phyloP scores from a whole-genome alignment of 2,113 vertebrate species.

The Capra hircus region DNA sequence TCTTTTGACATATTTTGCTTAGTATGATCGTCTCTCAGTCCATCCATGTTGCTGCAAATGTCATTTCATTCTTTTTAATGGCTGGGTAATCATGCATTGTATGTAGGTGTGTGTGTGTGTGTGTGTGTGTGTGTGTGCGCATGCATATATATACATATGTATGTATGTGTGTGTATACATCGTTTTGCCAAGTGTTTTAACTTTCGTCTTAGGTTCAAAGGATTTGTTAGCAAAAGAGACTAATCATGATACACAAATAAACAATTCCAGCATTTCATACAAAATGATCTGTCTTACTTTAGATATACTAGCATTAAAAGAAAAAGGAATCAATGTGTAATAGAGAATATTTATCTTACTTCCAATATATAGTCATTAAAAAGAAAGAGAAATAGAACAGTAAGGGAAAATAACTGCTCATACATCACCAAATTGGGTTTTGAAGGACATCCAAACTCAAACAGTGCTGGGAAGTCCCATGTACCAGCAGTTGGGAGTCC shows the following conservation, averaged over 20 bases:
- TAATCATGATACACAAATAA: not conserved
- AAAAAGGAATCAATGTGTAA: not conserved
- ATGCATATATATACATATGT: not conserved
- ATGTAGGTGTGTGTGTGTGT: fast-evolving
- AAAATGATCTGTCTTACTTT: not conserved
- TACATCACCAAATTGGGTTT: not conserved
- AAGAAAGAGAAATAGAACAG: not conserved
- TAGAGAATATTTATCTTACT: not conserved
- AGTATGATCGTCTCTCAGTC: not conserved
- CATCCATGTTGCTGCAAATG: not conserved
- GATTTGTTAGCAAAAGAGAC: not conserved
- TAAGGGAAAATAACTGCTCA: not conserved
- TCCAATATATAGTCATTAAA: not conserved
- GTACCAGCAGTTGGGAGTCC: not conserved
- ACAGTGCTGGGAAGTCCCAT: not conserved
- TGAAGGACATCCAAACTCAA: not conserved
- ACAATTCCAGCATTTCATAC: not conserved
- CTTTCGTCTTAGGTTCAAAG: not conserved
- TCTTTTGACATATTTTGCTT: not conserved
- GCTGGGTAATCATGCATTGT: not conserved
- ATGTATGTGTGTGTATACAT: not conserved
- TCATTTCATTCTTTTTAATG: not conserved
- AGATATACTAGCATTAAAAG: not conserved
- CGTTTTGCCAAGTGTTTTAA: not conserved
- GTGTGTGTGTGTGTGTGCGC: not conserved